These are phyloP conservation scores for Nudaria mundana DNA, from an alignment of 2,888 invertebrate genomes.

Conservation along the genomic window DNA sequence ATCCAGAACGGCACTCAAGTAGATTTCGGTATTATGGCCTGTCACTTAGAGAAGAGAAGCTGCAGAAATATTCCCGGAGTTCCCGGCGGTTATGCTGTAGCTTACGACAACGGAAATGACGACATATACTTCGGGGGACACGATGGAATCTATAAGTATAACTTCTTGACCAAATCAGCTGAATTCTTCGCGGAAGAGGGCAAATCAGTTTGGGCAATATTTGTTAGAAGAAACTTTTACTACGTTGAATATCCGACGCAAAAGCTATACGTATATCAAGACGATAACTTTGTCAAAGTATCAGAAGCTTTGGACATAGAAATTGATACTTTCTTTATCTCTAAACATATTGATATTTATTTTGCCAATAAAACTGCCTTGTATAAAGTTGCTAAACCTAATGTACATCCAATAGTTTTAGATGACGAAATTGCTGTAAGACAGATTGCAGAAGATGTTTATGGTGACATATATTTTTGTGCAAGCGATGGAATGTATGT, in stretches of 20 bases:
- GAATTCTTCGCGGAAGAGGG: constrained; percentile 64
- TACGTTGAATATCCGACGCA: constrained; percentile 68
- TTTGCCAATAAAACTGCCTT: constrained; percentile 64
- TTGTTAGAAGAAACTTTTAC: constrained; percentile 59
- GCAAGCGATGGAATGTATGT: constrained; percentile 29
- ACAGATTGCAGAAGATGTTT: constrained; percentile 61
- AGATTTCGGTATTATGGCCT: constrained; percentile 57
- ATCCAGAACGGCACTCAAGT: constrained; percentile 45
- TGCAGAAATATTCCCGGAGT: constrained; percentile 48
- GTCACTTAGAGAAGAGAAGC: constrained; percentile 43
- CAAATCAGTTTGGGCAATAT: constrained; percentile 63
- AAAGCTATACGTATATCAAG: constrained; percentile 52
- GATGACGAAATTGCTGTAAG: constrained; percentile 49
- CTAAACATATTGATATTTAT: constrained; percentile 53
- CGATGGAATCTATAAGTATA: constrained; percentile 69
- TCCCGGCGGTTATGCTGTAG: constrained; percentile 63
- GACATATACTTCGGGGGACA: constrained; percentile 69
- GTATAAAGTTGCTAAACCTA: constrained; percentile 53
- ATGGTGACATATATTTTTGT: constrained; percentile 61
- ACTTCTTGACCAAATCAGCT: constrained; percentile 54
- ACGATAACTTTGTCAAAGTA: constrained; percentile 51
- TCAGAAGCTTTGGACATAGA: constrained; percentile 55
- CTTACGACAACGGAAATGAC: constrained; percentile 63
- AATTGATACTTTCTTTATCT: constrained; percentile 58
- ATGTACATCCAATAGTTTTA: constrained; percentile 37